A percentile compares a stretch with the other conserved stretches of the same genome.
phyloP scores from a whole-genome alignment of 1,140 invertebrate genomes.

The Drosophila bifasciata region DNA sequence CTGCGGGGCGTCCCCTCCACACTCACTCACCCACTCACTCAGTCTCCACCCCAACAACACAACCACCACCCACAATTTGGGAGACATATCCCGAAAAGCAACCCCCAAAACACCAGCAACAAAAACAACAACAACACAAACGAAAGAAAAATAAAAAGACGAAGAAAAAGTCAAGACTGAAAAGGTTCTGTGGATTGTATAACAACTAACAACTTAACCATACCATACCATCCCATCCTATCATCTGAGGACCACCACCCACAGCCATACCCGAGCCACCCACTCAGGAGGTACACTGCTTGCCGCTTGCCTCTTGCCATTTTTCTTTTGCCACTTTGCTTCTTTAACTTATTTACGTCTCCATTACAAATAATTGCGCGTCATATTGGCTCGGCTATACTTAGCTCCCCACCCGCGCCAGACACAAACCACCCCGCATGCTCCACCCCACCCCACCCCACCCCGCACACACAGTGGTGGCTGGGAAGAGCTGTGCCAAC shows the following conservation, averaged over 20 bases:
- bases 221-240: not conserved
- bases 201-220: conserved; percentile 72
- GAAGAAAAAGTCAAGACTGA: conserved; percentile 27
- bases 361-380: conserved; percentile 84
- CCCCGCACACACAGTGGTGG: not conserved
- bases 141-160: conserved; percentile 10
- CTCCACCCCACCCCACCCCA: not conserved
- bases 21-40: conserved; percentile 13
- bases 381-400: conserved; percentile 81
- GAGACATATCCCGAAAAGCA: conserved; percentile 45
- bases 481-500: no score
- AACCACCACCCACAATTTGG: conserved; percentile 38
- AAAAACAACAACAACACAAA: conserved; percentile 1
- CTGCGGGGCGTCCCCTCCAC: conserved; percentile 50
- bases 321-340: conserved; percentile 77
- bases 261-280: conserved; percentile 18
- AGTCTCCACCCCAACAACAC: conserved; percentile 13
- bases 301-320: conserved; percentile 47
- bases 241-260: not conserved
- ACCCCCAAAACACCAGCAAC: conserved; percentile 54
- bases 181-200: conserved; percentile 54
- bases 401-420: conserved; percentile 47
- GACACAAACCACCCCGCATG: conserved; percentile 23
- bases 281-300: not conserved
- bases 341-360: conserved; percentile 83